Percentiles rank a stretch among this genome's conserved stretches.
These are phyloP conservation scores for Amyelois transitella DNA, from an alignment of 1,140 invertebrate genomes.

Conservation along the genomic window DNA sequence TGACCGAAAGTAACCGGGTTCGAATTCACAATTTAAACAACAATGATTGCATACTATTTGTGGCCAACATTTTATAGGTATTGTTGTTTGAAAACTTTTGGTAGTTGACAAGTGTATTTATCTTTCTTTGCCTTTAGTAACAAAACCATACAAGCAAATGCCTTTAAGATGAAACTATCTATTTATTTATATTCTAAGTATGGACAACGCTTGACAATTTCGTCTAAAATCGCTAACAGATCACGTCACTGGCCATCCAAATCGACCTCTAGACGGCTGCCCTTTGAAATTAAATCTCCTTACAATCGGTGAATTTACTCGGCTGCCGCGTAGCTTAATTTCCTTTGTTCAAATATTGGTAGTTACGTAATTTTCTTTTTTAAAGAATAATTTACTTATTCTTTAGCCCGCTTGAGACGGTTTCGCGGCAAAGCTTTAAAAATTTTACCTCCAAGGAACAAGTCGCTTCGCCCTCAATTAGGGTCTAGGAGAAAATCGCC, in stretches of 20 bases:
- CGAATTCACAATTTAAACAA: too few species aligned
- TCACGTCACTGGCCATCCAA: not conserved
- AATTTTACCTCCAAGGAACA: constrained; percentile 5
- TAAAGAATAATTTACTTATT: not conserved
- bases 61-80: too few species aligned
- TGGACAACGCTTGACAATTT: not conserved
- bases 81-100: too few species aligned
- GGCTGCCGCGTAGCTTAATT: constrained; percentile 11
- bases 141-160: too few species aligned
- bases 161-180: not conserved
- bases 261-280: not conserved
- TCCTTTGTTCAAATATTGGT: constrained; percentile 14
- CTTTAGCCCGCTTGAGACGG: not conserved
- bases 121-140: too few species aligned
- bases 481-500: not conserved
- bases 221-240: not conserved
- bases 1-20: too few species aligned
- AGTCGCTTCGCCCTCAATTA: constrained; percentile 11
- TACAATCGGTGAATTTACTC: constrained; percentile 3
- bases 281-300: not conserved
- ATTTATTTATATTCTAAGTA: not conserved
- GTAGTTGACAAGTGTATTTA: too few species aligned
- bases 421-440: not conserved
- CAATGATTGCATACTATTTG: too few species aligned
- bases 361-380: constrained; percentile 15